Base-by-base conservation (phyloP, 2,888 invertebrate genomes). In the Pachliopta kotzebuea region DNA sequence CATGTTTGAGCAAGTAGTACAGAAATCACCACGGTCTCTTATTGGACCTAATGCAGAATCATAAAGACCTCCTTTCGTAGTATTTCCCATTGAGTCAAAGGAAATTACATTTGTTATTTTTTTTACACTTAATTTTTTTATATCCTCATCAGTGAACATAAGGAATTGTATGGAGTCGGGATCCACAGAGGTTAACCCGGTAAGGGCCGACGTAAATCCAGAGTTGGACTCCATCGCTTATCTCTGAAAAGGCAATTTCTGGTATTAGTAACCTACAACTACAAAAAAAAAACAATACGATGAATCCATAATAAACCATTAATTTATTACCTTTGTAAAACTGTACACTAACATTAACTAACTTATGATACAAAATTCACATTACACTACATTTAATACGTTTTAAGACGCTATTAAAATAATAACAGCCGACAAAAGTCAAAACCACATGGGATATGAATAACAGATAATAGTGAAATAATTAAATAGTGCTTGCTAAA, bases 41-140 rank as follows among this genome's bases (percentile, higher is more conserved):
- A 92, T 78, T 3, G 95, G 95, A 9, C 95, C 99, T 83, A 99
- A 88, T 3, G 93, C 92, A 59, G 94, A 94, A 84, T 99, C 99
- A 84, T 99, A 98, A 0, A 99, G 88, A n/a, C 99, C 99, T 29
- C 96, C 96, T 61, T 93, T 92, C 6, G 95, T 88, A 2, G 98
- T 94, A 86, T 98, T 96, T 0, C 96, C 96, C 69, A 98, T 89
- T 0, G 94, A 85, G 86, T 98, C 97, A 77, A 98, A 96, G 18
- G 96, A 94, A 52, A 95, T 82, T 0, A 96, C 94, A 53, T 96
- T 97, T 2, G 94, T 94, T 52, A 99, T 93, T 86, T 97, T 96
- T 0, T 94, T 93, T 0, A 97, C 96, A 86, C 97, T 97, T 20
- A 98, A 86, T 70, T 95, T 94, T 74, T 91, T 93, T 17, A 98